These are phyloP conservation scores for Cervus canadensis DNA, from an alignment of 2,113 vertebrate species.

Conservation along the genomic window DNA sequence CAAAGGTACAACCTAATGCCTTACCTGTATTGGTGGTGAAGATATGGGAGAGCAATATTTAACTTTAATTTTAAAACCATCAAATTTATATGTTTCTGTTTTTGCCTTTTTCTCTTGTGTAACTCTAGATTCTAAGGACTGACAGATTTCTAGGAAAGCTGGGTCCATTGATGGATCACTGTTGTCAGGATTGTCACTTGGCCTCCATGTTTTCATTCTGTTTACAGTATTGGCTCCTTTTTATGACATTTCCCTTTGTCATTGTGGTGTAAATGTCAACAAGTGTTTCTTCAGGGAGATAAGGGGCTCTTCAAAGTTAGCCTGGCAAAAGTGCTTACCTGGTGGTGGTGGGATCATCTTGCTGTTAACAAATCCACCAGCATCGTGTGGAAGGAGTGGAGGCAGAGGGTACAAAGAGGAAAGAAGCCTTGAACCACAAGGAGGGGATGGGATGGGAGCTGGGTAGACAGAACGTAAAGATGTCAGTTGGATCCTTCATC, in stretches of 20 bases:
- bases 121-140: neutral
- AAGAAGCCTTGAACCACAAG: neutral
- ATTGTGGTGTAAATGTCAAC: neutral
- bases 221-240: neutral
- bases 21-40: neutral
- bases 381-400: neutral
- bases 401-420: neutral
- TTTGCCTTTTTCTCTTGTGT: neutral
- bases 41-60: neutral
- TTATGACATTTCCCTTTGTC: neutral
- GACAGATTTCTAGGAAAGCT: neutral
- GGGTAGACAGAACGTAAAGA: neutral
- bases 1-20: neutral
- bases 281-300: neutral
- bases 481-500: neutral
- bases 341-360: neutral
- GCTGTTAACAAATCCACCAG: neutral
- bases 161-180: neutral
- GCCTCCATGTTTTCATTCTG: neutral
- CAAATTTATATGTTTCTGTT: neutral
- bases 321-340: neutral
- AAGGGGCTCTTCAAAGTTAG: neutral
- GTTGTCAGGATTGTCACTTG: neutral
- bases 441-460: neutral
- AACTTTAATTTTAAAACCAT: neutral